Base-by-base conservation (phyloP, 1,140 invertebrate species). In the Alviniconcha marisindica region DNA sequence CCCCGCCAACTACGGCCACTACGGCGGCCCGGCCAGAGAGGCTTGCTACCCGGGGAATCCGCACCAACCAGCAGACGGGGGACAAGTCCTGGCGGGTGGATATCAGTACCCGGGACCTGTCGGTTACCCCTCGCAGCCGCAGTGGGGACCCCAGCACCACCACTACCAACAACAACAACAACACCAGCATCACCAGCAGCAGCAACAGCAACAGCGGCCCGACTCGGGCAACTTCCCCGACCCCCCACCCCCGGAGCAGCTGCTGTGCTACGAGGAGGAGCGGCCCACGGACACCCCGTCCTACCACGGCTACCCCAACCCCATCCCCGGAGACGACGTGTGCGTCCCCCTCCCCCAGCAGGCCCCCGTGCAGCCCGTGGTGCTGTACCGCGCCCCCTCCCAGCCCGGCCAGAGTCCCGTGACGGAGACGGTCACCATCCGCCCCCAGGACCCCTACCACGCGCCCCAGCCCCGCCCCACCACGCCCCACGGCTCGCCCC, bases 191-290 rank as follows among this genome's bases (percentile, higher is more conserved):
- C n/a, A n/a, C n/a, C 24, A 10, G 10, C 60, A 63, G 60, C 60
- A 63, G 28, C 44, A 48, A 48, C 5, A 18, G 44, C 44, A 5
- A 10, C 60, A 63, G 12, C 56, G 78, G 15, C 78, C 78, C 1
- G 78, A 80, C 24, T 80, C 78, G 14, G 78, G 78, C 56, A 80
- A 31, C 56, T 80, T 80, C 56, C 78, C 78, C 24, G 78, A 80
- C 56, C 78, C 78, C 15, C 78, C 78, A 2, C 56, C 78, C n/a
- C 78, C 78, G 2, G 78, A 80, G 56, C 56, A 80, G 56, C 56
- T 80, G 36, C 54, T 80, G 56, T 80, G 56, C n/a, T 78, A 80
- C 78, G 56, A 60, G 38, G 78, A 80, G 40, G 78, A 80, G 36
- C 54, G 78, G 60, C 2, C 33, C 18, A 38, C 60, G 56, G 78